A percentile compares a stretch with the other conserved stretches of the same genome.
phyloP scores from a whole-genome alignment of 2,888 invertebrate species.

The Papilio gigon region DNA sequence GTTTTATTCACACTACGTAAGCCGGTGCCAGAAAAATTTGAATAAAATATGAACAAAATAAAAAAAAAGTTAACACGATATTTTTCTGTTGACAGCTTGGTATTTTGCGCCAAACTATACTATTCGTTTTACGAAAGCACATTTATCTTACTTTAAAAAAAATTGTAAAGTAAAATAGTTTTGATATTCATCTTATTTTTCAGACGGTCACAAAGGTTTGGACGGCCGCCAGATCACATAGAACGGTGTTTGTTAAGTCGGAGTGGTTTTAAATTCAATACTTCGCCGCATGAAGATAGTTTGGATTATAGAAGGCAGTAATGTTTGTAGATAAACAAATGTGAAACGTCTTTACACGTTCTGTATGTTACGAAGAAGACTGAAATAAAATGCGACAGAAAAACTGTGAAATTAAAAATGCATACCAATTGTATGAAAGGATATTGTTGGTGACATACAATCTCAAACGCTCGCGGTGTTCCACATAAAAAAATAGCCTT shows the following conservation, averaged over 20 bases:
- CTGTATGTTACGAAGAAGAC: neutral
- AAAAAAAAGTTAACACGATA: neutral
- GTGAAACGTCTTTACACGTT: neutral
- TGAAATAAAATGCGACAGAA: neutral
- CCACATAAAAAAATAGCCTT: no score
- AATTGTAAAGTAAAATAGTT: conserved; percentile 10
- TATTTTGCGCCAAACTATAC: conserved; percentile 8
- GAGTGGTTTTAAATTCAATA: conserved; percentile 27
- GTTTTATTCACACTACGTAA: neutral
- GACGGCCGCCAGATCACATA: conserved; percentile 11
- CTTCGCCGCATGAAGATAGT: conserved; percentile 2
- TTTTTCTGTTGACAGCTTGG: conserved; percentile 6
- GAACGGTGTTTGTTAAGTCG: conserved; percentile 3
- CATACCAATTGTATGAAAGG: no score
- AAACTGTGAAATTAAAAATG: no score
- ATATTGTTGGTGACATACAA: no score
- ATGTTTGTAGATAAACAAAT: neutral
- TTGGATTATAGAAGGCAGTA: neutral
- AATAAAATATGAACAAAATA: neutral
- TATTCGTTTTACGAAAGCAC: neutral
- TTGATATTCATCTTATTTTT: conserved; percentile 22
- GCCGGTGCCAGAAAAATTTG: no score
- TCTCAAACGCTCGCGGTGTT: no score
- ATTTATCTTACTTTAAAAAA: conserved; percentile 19
- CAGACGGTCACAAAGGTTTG: conserved; percentile 20